Base-by-base conservation (phyloP, 2,797 vertebrate genomes). In the Garrulus glandarius region DNA sequence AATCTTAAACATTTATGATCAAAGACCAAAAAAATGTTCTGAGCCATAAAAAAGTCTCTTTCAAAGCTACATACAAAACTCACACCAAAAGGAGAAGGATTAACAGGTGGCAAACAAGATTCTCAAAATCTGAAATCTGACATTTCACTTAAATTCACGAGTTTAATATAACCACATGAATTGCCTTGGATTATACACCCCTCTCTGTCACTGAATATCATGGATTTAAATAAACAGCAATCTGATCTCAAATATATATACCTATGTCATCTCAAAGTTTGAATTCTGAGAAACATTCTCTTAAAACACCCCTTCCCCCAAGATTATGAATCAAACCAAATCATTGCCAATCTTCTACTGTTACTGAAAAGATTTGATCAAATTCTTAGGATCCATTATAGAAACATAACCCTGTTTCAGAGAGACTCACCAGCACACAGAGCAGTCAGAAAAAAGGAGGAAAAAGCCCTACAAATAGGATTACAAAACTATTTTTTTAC, bases 401-500 rank as follows among this genome's bases (percentile, higher is more conserved):
- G 39, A 81, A 91, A 65, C 56, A 56, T 9, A 87, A 14, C 7
- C 8, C 17, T 20, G 27, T 69, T 77, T 87, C 68, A n/a, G 39
- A 78, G 63, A 92, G 34, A 80, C 22, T 44, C 37, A 74, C 3
- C 24, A 74, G 47, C 5, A n/a, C 26, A 74, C 0, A 84, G 32
- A 47, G 3, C 22, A 72, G 60, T 16, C 29, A 71, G 61, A 63
- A 88, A 65, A 55, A 23, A 19, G 5, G 19, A 75, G 9, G 18
- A 30, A 15, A 11, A 39, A 24, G 15, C 13, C 3, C 2, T 24
- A n/a, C 0, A 19, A 34, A n/a, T 5, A 1, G 18, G 36, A 55
- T 7, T 59, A 43, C 13, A 63, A 44, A 49, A 15, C 29, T 14
- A 10, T 81, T 57, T 59, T 26, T 55, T 59, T 50, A 71, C 13